These are phyloP conservation scores for Paelopatides confundens DNA, from an alignment of 53 echinoderm and acorn worm genomes.

Conservation along the genomic window DNA sequence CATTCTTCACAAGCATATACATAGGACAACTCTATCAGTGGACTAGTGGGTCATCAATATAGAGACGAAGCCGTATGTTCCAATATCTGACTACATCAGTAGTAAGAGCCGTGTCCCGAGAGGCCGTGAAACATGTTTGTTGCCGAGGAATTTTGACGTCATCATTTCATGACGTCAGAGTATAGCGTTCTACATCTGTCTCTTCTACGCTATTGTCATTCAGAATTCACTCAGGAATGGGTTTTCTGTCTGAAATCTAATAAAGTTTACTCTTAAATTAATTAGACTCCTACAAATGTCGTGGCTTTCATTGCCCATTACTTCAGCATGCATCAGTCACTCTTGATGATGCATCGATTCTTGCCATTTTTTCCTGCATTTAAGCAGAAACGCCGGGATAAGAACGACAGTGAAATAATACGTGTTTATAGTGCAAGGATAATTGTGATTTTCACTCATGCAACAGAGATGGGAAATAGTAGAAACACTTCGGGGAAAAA, in stretches of 20 bases:
- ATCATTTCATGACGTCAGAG: neutral
- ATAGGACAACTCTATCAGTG: too few relatives aligned
- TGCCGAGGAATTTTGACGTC: neutral
- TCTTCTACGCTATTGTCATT: neutral
- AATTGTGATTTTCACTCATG: too few relatives aligned
- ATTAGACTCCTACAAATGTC: neutral
- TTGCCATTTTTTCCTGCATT: neutral
- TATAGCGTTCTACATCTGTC: neutral
- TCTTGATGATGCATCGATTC: neutral
- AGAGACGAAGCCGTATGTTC: too few relatives aligned
- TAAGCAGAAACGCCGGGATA: neutral
- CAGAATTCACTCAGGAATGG: neutral
- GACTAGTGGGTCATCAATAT: too few relatives aligned
- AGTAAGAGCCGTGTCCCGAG: too few relatives aligned
- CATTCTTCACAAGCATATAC: too few relatives aligned
- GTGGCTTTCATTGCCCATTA: neutral
- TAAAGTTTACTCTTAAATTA: neutral
- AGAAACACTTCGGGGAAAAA: too few relatives aligned
- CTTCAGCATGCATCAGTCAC: neutral
- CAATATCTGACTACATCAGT: too few relatives aligned
- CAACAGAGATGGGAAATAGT: too few relatives aligned
- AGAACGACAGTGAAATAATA: neutral
- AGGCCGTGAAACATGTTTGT: neutral
- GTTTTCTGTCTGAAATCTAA: constrained; percentile 3
- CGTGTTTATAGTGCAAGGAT: neutral